Percentiles rank a stretch among this genome's conserved stretches.
Evolutionary conservation across 1,140 invertebrate species (phyloP).

Genomic region (Polypedilum vanderplanki): DNA sequence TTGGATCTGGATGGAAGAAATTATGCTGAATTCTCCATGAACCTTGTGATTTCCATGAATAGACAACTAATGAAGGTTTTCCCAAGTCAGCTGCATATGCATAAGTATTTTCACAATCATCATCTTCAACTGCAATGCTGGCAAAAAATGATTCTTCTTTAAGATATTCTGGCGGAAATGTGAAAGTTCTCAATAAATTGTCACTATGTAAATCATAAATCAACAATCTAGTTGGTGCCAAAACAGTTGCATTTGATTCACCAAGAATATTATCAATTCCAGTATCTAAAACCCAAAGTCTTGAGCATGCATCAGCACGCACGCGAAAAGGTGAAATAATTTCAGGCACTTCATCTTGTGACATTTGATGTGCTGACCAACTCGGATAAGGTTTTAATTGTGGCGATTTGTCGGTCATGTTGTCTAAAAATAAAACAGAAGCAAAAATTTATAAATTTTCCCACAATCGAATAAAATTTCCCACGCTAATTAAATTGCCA

Average conservation of each 20-base stretch:
- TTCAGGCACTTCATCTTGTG: slow-evolving; percentile 49
- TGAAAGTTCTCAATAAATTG: slow-evolving; percentile 53
- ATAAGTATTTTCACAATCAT: slow-evolving; percentile 57
- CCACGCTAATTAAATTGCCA: background rate
- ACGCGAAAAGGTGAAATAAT: slow-evolving; percentile 68
- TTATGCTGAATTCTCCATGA: slow-evolving; percentile 65
- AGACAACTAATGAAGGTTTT: slow-evolving; percentile 58
- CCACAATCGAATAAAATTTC: background rate
- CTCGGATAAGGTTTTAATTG: slow-evolving; percentile 64
- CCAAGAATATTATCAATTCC: slow-evolving; percentile 58
- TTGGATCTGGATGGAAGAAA: slow-evolving; percentile 61
- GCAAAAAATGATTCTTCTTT: slow-evolving; percentile 65
- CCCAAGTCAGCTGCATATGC: slow-evolving; percentile 61
- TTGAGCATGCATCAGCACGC: slow-evolving; percentile 61
- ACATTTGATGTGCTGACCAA: slow-evolving; percentile 57
- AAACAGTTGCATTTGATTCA: slow-evolving; percentile 39
- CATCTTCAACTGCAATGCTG: slow-evolving; percentile 65
- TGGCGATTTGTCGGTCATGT: slow-evolving; percentile 53
- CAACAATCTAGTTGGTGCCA: slow-evolving; percentile 53
- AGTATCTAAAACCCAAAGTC: slow-evolving; percentile 70
- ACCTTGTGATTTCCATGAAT: slow-evolving; percentile 57
- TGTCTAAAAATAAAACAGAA: slow-evolving; percentile 49
- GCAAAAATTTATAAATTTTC: slow-evolving; percentile 27
- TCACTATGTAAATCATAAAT: slow-evolving; percentile 69
- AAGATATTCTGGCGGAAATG: slow-evolving; percentile 54